Conservation (phyloP, 2,888 invertebrate species). For the Pristionchus maxplancki region DNA sequence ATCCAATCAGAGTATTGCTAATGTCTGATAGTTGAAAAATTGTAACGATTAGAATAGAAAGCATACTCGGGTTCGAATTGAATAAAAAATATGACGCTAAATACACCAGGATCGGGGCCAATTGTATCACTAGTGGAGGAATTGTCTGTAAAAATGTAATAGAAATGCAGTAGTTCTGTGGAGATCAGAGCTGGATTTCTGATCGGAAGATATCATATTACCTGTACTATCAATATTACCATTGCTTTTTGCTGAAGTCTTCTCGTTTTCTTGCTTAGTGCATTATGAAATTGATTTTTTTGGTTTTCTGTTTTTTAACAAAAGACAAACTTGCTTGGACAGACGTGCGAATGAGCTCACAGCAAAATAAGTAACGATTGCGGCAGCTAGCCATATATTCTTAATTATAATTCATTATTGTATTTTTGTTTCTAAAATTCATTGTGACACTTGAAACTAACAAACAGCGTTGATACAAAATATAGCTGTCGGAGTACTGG, state of each 20-base stretch:
- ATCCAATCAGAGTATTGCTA: neutral
- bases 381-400: neutral
- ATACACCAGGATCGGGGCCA: neutral
- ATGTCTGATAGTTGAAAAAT: neutral
- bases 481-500: neutral
- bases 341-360: neutral
- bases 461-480: neutral
- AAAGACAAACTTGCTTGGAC: neutral
- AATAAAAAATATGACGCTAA: neutral
- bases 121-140: neutral
- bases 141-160: neutral
- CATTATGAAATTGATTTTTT: neutral
- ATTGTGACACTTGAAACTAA: neutral
- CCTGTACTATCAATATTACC: neutral
- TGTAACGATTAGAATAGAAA: neutral
- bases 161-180: too few species aligned
- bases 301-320: too few species aligned
- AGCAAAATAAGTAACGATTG: neutral
- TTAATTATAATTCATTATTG: too few species aligned
- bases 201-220: neutral
- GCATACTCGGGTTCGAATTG: neutral
- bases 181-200: too few species aligned
- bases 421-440: too few species aligned
- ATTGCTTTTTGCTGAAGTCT: neutral
- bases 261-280: neutral